Evolutionary conservation across 2,888 invertebrate genomes (phyloP), one percentile per base, ranked within the genome.

Genomic region (Uropetala carovei): DNA sequence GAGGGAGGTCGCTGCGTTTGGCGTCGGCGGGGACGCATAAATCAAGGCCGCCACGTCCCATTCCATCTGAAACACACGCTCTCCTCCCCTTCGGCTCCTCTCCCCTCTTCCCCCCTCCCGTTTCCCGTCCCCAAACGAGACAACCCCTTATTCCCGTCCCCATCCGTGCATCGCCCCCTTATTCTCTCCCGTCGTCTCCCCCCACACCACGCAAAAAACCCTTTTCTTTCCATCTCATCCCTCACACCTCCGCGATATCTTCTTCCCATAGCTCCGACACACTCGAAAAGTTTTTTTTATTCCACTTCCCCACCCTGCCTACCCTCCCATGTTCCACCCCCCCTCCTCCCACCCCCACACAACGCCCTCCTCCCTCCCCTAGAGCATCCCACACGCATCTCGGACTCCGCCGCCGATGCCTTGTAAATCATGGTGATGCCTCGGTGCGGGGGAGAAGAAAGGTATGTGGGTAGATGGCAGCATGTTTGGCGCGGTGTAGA

Each of bases 11-110:
- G 56, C 85, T 85, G 85, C 85, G 85, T 82, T 82, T 82, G 82
- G 82, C 82, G 82, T 82, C 82, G 82, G 82, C 82, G 82, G 58
- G 58, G 58, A 60, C 60, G 86, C 86, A 86, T 86, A 86, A 86
- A 86, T 86, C 86, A 86, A 60, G 86, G 60, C 16, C 27, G 58
- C 58, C 86, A 30, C 59, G 58, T 86, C 86, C 86, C 59, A 59
- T 86, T 85, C 85, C 85, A 85, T 85, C 59, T 27, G 86, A 60
- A 60, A 86, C 59, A 60, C 86, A 59, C 60, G 27, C 86, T 85
- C 59, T 85, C 14, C 58, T 85, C 85, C 57, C 86, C 43, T 11
- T 43, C 83, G 3, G 57, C 30, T 64, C 64, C 64, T 18, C 11
- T 56, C 18, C 83, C n/a, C 18, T 14, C 83, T n/a, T 56, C 58